Base-by-base conservation (phyloP, 2,888 invertebrate species). In the Drosophila rellima region DNA sequence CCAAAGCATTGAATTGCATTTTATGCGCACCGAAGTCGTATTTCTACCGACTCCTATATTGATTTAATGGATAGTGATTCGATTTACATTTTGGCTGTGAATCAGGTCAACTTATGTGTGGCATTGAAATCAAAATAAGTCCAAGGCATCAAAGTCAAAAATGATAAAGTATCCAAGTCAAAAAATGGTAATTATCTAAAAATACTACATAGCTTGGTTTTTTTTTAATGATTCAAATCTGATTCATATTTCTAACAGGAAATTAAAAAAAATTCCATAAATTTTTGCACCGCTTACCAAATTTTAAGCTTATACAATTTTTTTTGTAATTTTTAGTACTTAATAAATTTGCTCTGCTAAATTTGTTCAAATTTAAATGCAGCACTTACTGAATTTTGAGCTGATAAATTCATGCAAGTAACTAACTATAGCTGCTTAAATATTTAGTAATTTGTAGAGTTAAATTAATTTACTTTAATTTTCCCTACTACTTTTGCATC, bases 1-100 rank as follows among this genome's bases (percentile, higher is more conserved):
- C 64, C 55, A 39, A 44, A n/a, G 31, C 67, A 66, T 57, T 77
- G 66, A 66, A 77, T 54, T 77, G 56, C 72, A 61, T 66, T 74
- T 74, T 60, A 77, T 74, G 74, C 50, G 54, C 44, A 33, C 13
- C 7, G 10, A 47, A 47, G 33, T 20, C 51, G 37, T 60, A 65
- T 57, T 40, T 61, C 44, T 45, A 17, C 51, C 40, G 23, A 48
- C 56, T 72, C 23, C 60, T 71, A 48, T 57, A 60, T 52, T 44
- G 66, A 65, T 60, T 74, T 65, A 62, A 77, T 61, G 61, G 61
- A 74, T 42, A 47, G 51, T 50, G 44, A 77, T 71, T 52, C 56
- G 11, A 31, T 37, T 29, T 35, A 40, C 29, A 48, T 17, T 23
- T 17, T 51, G 47, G 45, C 67, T 37, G 54, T 42, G 35, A 35